Evolutionary conservation across 2,888 invertebrate species (phyloP), one percentile per base, ranked within the genome.

Genomic region (Congeria kusceri): DNA sequence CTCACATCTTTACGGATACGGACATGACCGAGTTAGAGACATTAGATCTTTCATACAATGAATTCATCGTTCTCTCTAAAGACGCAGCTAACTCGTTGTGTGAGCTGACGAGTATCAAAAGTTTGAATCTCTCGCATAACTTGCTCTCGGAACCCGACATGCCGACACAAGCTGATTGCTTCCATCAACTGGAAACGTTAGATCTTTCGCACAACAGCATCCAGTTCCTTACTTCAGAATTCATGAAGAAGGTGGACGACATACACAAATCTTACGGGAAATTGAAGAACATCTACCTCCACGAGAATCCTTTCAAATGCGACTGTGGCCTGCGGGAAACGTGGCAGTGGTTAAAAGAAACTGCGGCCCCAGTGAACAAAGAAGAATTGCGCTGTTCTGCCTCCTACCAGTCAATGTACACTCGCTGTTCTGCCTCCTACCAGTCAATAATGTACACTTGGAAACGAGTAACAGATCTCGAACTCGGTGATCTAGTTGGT

Each of bases 201-300:
- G 79, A 88, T 65, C 71, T 88, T 3, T 84, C 86, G 1, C 39
- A 78, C 65, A 88, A 88, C 69, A 57, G n/a, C 13, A 76, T 85
- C 68, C 29, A 65, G 3, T n/a, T 67, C 0, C n/a, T 83, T 0
- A 65, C 71, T 11, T 20, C 39, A 18, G 83, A 81, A 11, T 77
- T 81, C 32, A 69, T 81, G 28, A 23, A 58, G 7, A 77, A 67
- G 25, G 27, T 83, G 11, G 62, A 65, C 46, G 62, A 65, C 7
- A 29, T 84, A n/a, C 53, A 53, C n/a, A 20, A 53, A 25, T 9
- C 18, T 25, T 15, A 53, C 25, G 66, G 53, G 3, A 66, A 70
- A 28, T 25, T 84, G n/a, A 59, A 68, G 28, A 28, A 71, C 0
- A 65, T 88, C 0, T 58, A 81, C 29, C 68, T 87, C 5, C 62